A percentile compares a stretch with the other conserved stretches of the same genome.
Evolutionary conservation across 2,113 vertebrate genomes (phyloP).

Genomic region (Patagioenas fasciata): DNA sequence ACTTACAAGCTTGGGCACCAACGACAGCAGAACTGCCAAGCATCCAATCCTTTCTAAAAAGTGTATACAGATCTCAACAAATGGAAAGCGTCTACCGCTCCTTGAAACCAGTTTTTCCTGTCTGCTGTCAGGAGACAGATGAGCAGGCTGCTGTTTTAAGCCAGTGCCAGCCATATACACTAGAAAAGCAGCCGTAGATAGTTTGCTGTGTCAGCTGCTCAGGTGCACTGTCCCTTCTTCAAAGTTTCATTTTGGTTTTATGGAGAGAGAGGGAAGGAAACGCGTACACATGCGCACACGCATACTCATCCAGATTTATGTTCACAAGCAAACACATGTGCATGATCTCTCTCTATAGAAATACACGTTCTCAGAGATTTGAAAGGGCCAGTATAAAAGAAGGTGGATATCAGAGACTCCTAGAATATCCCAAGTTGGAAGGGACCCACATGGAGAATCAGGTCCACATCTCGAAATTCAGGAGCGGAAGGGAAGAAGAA

Average conservation of each 20-base stretch:
- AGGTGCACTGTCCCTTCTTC: not conserved
- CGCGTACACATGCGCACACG: not conserved
- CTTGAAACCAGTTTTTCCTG: not conserved
- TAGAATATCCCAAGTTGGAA: not conserved
- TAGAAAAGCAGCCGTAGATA: not conserved
- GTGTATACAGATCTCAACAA: not conserved
- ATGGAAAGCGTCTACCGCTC: not conserved
- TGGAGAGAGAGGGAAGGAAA: not conserved
- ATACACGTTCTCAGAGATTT: not conserved
- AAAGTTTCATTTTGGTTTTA: not conserved
- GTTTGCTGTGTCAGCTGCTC: not conserved
- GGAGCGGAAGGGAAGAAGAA: not conserved
- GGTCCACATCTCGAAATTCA: not conserved
- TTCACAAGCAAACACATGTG: not conserved
- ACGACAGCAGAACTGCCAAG: not conserved
- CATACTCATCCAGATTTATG: not conserved
- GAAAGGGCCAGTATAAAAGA: not conserved
- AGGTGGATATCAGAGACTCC: not conserved
- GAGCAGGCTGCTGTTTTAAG: not conserved
- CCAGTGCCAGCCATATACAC: not conserved
- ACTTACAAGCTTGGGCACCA: not conserved
- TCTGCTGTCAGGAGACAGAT: not conserved
- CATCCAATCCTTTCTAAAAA: not conserved
- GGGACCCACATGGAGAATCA: not conserved
- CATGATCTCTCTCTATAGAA: not conserved